phyloP scores from a whole-genome alignment of 2,113 vertebrate genomes.

The Hassar affinis region DNA sequence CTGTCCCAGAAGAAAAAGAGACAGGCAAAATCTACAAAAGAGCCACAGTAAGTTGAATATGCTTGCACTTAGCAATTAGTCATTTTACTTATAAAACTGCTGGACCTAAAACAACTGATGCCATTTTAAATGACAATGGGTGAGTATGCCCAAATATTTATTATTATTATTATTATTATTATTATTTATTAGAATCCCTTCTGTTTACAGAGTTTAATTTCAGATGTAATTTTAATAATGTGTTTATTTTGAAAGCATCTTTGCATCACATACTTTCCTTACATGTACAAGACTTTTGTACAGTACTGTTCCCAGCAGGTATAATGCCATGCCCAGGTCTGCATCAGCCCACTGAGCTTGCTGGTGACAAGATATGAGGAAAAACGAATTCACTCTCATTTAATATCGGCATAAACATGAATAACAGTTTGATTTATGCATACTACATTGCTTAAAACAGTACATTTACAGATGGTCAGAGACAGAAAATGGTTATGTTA shows the following conservation, averaged over 20 bases:
- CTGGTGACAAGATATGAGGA: conserved; percentile 2
- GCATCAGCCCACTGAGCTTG: not conserved
- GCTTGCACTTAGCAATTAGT: not conserved
- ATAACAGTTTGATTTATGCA: conserved; percentile 5
- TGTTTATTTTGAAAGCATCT: not conserved
- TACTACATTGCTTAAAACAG: not conserved
- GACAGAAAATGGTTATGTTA: not conserved
- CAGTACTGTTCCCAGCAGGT: not conserved
- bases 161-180: too few species aligned
- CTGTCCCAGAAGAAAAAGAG: not conserved
- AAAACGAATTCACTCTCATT: conserved; percentile 27
- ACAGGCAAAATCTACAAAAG: not conserved
- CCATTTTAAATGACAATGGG: not conserved
- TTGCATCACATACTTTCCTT: not conserved
- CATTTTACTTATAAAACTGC: not conserved
- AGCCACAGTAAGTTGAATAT: not conserved
- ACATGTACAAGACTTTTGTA: not conserved
- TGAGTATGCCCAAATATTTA: not conserved
- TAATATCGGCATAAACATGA: conserved; percentile 10
- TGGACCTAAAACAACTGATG: not conserved
- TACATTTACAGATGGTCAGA: not conserved
- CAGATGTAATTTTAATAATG: not conserved
- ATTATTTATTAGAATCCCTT: too few species aligned
- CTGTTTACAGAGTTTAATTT: not conserved
- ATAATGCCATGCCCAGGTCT: conserved; percentile 7